Conservation (phyloP, 2,113 vertebrate genomes). For the Mustela lutreola region DNA sequence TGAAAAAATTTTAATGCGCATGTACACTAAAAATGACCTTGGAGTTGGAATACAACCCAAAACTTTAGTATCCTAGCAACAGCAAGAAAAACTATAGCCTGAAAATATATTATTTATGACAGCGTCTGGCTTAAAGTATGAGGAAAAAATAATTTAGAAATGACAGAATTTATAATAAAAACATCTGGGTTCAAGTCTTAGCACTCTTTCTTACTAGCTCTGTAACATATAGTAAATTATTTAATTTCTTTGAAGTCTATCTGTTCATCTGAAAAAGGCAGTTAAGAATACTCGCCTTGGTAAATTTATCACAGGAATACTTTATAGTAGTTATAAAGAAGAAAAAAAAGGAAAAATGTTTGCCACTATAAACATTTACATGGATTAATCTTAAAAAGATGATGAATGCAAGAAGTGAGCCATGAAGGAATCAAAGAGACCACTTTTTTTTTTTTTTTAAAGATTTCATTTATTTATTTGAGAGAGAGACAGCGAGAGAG, state of each 20-base stretch:
- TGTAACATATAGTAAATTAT: background rate
- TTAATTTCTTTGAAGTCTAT: background rate
- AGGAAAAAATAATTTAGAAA: constrained; percentile 39
- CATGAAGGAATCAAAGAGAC: background rate
- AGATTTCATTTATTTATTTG: too few species aligned
- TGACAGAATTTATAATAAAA: constrained; percentile 42
- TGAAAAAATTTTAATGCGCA: background rate
- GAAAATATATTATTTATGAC: background rate
- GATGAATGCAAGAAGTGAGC: background rate
- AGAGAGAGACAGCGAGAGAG: too few species aligned
- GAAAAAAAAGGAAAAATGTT: background rate
- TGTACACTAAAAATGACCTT: background rate
- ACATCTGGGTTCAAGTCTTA: background rate
- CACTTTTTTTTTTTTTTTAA: too few species aligned
- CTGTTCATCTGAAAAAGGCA: background rate
- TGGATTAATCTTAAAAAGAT: background rate
- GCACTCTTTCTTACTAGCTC: background rate
- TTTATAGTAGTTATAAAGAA: background rate
- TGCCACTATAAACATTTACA: background rate
- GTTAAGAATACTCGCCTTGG: background rate
- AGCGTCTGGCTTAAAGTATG: constrained; percentile 8
- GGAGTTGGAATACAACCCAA: background rate
- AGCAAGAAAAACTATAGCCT: background rate
- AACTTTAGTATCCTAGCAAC: constrained; percentile 30
- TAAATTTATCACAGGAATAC: background rate